Conservation (phyloP, 2,888 invertebrate species). For the Augiades crinisus region DNA sequence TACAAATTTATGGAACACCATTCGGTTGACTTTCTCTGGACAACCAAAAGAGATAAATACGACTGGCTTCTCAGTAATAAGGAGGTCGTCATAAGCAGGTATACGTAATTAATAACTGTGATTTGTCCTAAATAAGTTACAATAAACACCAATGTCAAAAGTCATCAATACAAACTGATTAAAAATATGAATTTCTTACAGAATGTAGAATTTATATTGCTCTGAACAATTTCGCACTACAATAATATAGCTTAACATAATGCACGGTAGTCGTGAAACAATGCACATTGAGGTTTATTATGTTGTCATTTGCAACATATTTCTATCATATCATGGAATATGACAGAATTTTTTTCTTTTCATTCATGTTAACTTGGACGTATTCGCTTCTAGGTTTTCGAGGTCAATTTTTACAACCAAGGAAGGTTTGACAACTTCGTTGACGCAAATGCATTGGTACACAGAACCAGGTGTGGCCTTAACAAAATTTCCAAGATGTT, state of each 20-base stretch:
- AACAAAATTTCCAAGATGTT: slow-evolving; percentile 93
- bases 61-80: slow-evolving; percentile 84
- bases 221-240: too few relatives aligned
- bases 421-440: slow-evolving; percentile 89
- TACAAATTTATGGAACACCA: slow-evolving; percentile 90
- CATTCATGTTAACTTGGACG: too few relatives aligned
- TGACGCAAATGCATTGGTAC: slow-evolving; percentile 93
- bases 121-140: neutral
- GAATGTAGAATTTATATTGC: too few relatives aligned
- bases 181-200: too few relatives aligned
- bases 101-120: slow-evolving; percentile 27
- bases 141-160: too few relatives aligned
- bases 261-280: too few relatives aligned
- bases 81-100: slow-evolving; percentile 78
- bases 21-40: slow-evolving; percentile 94
- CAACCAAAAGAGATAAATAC: slow-evolving; percentile 90
- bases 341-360: too few relatives aligned
- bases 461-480: slow-evolving; percentile 90
- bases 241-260: too few relatives aligned
- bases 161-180: too few relatives aligned
- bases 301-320: too few relatives aligned
- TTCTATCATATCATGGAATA: too few relatives aligned
- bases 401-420: slow-evolving; percentile 95
- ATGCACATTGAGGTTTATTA: too few relatives aligned
- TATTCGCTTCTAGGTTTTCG: slow-evolving; percentile 88